Percentiles rank a stretch among this genome's conserved stretches.
These are phyloP conservation scores for Gambusia yucatana DNA, from an alignment of 2,797 vertebrate genomes.

Conservation along the genomic window DNA sequence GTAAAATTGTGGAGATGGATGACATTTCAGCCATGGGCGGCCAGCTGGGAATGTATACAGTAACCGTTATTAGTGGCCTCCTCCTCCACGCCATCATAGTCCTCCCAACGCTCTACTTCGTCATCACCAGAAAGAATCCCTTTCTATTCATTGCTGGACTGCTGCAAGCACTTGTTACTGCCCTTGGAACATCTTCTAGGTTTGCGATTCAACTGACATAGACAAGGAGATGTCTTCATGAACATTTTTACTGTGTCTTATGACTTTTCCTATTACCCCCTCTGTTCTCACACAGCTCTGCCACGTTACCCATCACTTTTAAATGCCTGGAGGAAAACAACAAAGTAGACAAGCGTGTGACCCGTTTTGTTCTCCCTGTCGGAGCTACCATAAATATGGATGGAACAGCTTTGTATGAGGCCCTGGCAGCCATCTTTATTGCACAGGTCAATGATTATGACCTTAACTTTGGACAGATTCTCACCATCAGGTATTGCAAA, in stretches of 20 bases:
- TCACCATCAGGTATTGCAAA: slow-evolving; percentile 84
- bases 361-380: slow-evolving; percentile 86
- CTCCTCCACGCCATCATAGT: slow-evolving; percentile 80
- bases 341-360: slow-evolving; percentile 85
- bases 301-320: slow-evolving; percentile 87
- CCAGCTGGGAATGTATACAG: slow-evolving; percentile 87
- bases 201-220: slow-evolving; percentile 28
- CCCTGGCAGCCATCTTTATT: slow-evolving; percentile 89
- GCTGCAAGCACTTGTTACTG: slow-evolving; percentile 86
- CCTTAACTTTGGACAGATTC: slow-evolving; percentile 86
- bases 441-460: slow-evolving; percentile 86
- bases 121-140: slow-evolving; percentile 85
- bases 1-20: slow-evolving; percentile 87
- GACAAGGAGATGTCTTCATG: neutral
- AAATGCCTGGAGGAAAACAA: slow-evolving; percentile 88
- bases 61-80: slow-evolving; percentile 83
- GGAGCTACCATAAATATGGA: slow-evolving; percentile 91
- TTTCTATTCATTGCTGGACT: slow-evolving; percentile 83
- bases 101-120: slow-evolving; percentile 84
- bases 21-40: slow-evolving; percentile 82
- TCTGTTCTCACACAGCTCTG: slow-evolving; percentile 74
- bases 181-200: slow-evolving; percentile 88
- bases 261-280: neutral
- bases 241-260: neutral
- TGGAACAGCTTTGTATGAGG: slow-evolving; percentile 87